phyloP scores from a whole-genome alignment of 2,888 invertebrate genomes.

The Lepidochrysops patricia region DNA sequence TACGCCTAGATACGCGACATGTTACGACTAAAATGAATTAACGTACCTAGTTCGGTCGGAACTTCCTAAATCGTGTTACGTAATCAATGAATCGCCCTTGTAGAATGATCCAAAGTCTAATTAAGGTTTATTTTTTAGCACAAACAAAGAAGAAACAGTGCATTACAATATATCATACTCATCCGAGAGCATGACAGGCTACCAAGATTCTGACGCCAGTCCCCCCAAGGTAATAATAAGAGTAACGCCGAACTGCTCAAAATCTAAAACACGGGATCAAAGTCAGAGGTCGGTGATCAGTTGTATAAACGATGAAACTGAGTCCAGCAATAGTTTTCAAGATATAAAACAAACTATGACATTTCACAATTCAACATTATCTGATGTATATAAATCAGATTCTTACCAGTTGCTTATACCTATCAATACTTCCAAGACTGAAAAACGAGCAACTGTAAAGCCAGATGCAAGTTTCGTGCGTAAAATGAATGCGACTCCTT shows the following conservation, averaged over 20 bases:
- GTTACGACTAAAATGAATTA: no score
- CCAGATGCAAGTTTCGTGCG: conserved; percentile 17
- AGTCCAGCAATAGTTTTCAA: conserved; percentile 39
- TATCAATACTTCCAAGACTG: conserved; percentile 14
- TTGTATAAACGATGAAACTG: conserved; percentile 31
- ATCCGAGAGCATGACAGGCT: conserved; percentile 51
- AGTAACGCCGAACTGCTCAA: conserved; percentile 27
- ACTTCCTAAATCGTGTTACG: no score
- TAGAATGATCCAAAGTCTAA: conserved; percentile 10
- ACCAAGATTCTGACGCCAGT: conserved; percentile 52
- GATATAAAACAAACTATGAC: conserved; percentile 26
- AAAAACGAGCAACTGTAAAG: background rate
- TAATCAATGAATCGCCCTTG: no score
- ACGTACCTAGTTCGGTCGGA: no score
- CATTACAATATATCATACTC: conserved; percentile 33
- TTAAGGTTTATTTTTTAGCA: conserved; percentile 10
- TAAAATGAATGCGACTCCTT: background rate
- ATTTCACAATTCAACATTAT: conserved; percentile 34
- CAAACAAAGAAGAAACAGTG: conserved; percentile 29
- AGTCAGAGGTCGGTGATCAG: background rate
- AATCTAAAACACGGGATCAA: background rate
- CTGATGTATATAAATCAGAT: conserved; percentile 46
- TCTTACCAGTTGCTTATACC: conserved; percentile 51
- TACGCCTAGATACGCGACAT: no score
- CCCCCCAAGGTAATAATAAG: conserved; percentile 34